These are phyloP conservation scores for Rhysida immarginata DNA, from an alignment of 1,140 invertebrate species.

Conservation along the genomic window DNA sequence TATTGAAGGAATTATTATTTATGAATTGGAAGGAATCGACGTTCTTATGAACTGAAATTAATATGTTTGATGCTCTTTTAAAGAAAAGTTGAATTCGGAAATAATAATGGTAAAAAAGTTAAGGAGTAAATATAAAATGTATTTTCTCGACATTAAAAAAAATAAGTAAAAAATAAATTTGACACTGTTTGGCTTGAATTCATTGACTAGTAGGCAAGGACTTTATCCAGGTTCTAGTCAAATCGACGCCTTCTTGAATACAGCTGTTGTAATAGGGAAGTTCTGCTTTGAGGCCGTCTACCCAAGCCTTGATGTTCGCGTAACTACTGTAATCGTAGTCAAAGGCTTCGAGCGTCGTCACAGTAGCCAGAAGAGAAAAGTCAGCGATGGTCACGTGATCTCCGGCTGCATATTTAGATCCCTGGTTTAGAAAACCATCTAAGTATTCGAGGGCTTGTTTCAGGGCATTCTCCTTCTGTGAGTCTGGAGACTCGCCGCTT, in stretches of 20 bases:
- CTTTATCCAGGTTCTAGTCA: background rate
- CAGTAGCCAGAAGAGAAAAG: conserved; percentile 19
- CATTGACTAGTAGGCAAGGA: too few relatives aligned
- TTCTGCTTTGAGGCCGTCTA: conserved; percentile 44
- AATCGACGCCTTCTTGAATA: background rate
- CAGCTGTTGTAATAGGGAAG: conserved; percentile 39
- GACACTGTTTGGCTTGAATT: too few relatives aligned
- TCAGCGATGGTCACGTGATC: conserved; percentile 25
- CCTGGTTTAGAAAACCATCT: conserved; percentile 24
- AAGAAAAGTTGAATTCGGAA: too few relatives aligned
- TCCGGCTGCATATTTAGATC: conserved; percentile 18
- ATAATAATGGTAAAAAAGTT: too few relatives aligned
- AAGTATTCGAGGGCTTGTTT: conserved; percentile 27
- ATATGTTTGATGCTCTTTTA: too few relatives aligned
- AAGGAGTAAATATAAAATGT: too few relatives aligned
- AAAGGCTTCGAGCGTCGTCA: conserved; percentile 19
- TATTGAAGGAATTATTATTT: too few relatives aligned
- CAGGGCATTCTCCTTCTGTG: conserved; percentile 22
- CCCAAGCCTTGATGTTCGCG: conserved; percentile 46
- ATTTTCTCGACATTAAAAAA: too few relatives aligned
- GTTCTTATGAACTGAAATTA: too few relatives aligned
- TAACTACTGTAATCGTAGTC: conserved; percentile 37
- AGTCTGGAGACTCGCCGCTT: conserved; percentile 13
- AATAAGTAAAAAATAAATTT: too few relatives aligned
- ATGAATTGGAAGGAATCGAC: too few relatives aligned